Percentiles rank a stretch among this genome's conserved stretches.
phyloP scores from a whole-genome alignment of 2,888 invertebrate genomes.

The Cerastis leucographa region DNA sequence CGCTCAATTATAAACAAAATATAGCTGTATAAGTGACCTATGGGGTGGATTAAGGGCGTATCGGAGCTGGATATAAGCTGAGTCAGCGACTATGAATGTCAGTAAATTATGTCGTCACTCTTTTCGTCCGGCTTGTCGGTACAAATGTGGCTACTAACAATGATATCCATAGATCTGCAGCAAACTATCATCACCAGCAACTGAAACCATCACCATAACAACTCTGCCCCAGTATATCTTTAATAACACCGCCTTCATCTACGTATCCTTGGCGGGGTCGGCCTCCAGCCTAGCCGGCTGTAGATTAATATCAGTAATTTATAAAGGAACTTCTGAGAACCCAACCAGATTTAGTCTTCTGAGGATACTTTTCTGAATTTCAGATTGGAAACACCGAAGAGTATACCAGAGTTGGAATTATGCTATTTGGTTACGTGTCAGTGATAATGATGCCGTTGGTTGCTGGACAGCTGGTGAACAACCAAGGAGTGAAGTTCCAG shows the following conservation, averaged over 20 bases:
- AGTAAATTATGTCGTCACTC: neutral
- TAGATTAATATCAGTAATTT: neutral
- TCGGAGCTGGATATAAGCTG: too few species aligned
- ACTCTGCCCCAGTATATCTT: too few species aligned
- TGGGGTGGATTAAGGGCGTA: too few species aligned
- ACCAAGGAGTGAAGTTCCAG: constrained; percentile 31
- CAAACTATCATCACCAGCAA: too few species aligned
- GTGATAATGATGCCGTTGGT: constrained; percentile 28
- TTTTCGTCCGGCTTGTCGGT: too few species aligned
- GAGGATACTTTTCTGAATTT: constrained; percentile 1
- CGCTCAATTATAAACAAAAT: too few species aligned
- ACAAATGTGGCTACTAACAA: too few species aligned
- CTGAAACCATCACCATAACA: too few species aligned
- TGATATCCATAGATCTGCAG: too few species aligned
- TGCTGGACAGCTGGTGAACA: constrained; percentile 35
- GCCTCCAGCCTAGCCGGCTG: too few species aligned
- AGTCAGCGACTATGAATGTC: too few species aligned
- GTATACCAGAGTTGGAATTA: constrained; percentile 11
- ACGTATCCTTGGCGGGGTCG: neutral
- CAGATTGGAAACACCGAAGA: constrained; percentile 23
- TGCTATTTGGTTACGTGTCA: constrained; percentile 17
- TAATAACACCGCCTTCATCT: neutral
- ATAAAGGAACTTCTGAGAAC: neutral
- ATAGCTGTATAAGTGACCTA: too few species aligned
- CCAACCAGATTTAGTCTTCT: neutral